Base-by-base conservation (phyloP, 2,888 invertebrate genomes). In the Pheosia tremula region DNA sequence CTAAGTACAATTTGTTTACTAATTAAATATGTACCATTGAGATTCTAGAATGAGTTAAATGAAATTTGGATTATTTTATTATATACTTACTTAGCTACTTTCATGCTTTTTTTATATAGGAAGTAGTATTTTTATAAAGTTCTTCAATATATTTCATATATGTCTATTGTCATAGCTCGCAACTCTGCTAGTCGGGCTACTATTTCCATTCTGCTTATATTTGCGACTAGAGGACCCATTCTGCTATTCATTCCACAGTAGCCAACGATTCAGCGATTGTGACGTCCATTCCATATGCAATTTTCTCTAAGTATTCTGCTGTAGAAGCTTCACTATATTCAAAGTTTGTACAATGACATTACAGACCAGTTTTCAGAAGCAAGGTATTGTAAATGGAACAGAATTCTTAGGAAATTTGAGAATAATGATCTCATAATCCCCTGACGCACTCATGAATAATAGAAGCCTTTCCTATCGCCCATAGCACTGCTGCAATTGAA, bases 401-500 rank as follows among this genome's bases (percentile, higher is more conserved):
- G 2, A 24, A 24, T 24, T 24, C 0, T 24, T 24, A 24, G 24
- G 0, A 24, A 24, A 24, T 43, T 9, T 43, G 9, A 9, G 4
- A 3, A 43, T 43, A 8, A 8, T 43, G 24, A 24, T 24, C 24
- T 24, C 24, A 9, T 3, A 43, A 8, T 43, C 43, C 8, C 10
- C 9, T 43, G 7, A 43, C 9, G 9, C 8, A 43, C 10, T 43
- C 9, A 4, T 43, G 9, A 43, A 43, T 10, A 43, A 10, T 10
- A 43, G 2, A 43, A 43, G 43, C 6, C 8, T 7, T 43, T 43
- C 1, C 3, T 1, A 9, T 43, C 4, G 39, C 39, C 3, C 43
- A 8, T 47, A 47, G 47, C n/a, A 11, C 47, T n/a, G 63, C 60
- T 64, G 69, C 72, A 79, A 76, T 74, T 74, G 70, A 76, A 78